A percentile compares a stretch with the other conserved stretches of the same genome.
Conservation (phyloP, 92 coral and sea anemone genomes). For the Porites rus region DNA sequence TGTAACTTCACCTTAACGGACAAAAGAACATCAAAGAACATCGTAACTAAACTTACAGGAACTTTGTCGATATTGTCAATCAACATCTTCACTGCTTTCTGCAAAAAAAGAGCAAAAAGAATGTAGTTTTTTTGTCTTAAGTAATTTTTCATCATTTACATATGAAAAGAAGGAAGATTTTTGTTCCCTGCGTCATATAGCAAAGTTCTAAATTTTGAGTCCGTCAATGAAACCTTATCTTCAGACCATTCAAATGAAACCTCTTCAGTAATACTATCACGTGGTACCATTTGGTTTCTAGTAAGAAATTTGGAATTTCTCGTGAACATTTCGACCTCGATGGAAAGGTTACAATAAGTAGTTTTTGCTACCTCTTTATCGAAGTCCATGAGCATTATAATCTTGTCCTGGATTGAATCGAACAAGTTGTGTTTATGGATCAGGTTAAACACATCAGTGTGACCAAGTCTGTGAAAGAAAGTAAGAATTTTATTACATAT, state of each 20-base stretch:
- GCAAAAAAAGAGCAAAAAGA: neutral
- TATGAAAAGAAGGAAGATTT: no score
- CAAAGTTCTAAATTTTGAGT: no score
- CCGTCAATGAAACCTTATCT: no score
- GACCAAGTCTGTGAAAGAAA: conserved; percentile 74
- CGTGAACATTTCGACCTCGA: no score
- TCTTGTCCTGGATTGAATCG: conserved; percentile 93
- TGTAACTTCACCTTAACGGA: no score
- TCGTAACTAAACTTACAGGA: conserved; percentile 66
- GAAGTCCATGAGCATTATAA: conserved; percentile 96
- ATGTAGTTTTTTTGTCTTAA: neutral
- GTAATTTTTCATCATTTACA: no score
- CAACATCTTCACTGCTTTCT: conserved; percentile 97
- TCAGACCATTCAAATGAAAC: no score
- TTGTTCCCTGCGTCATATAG: no score
- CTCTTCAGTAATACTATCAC: no score
- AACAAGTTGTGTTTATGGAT: conserved; percentile 95
- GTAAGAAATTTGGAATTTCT: no score
- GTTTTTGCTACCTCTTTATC: conserved; percentile 71
- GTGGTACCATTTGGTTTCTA: no score
- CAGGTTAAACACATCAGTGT: conserved; percentile 90
- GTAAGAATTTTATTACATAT: neutral
- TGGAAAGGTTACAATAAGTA: no score
- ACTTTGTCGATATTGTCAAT: conserved; percentile 93
- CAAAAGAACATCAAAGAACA: neutral